Percentiles rank a stretch among this genome's conserved stretches.
phyloP scores from a whole-genome alignment of 2,888 invertebrate species.

The Helobdella robusta region DNA sequence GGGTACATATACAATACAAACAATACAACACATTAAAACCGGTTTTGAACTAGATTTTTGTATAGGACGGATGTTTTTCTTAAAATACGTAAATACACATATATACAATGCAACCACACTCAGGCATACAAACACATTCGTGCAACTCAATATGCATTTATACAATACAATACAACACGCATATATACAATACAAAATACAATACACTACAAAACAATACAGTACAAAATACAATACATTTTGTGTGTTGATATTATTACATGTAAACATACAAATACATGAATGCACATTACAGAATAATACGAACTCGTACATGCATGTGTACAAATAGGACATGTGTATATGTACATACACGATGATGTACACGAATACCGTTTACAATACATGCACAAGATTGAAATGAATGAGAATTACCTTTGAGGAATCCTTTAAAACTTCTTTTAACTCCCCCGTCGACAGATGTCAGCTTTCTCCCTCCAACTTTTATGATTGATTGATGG shows the following conservation, averaged over 20 bases:
- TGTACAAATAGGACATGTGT: no score
- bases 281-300: no score
- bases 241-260: neutral
- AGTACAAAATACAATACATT: no score
- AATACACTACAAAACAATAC: neutral
- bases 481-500: constrained; percentile 11
- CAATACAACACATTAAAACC: neutral
- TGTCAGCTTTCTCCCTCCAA: constrained; percentile 7
- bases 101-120: neutral
- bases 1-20: no score
- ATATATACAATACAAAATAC: neutral
- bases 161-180: neutral
- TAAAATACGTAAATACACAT: neutral
- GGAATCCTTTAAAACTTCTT: constrained; percentile 8
- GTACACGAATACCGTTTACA: no score
- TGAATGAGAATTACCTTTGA: constrained; percentile 9
- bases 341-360: no score
- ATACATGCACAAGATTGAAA: no score
- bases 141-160: neutral
- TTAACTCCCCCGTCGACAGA: neutral
- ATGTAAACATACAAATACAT: no score
- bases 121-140: neutral
- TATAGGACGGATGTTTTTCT: neutral
- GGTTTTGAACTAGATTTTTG: neutral
- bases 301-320: no score